These are phyloP conservation scores for Chorisops tibialis DNA, from an alignment of 2,888 invertebrate species.

Conservation along the genomic window DNA sequence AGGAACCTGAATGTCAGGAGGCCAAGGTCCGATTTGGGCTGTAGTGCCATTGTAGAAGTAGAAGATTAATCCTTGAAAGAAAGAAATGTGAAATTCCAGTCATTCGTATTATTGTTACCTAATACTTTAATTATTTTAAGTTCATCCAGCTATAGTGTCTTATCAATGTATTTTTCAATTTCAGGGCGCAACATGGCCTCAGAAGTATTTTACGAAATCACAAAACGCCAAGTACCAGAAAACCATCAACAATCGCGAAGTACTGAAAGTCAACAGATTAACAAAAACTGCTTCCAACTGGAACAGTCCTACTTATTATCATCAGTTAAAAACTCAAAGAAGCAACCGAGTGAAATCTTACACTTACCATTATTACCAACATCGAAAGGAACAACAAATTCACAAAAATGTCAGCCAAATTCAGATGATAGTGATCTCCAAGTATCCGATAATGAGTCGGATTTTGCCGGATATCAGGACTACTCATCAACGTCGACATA, in stretches of 20 bases:
- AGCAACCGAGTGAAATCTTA: too few relatives aligned
- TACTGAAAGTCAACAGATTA: slow-evolving; percentile 6
- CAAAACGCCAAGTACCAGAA: slow-evolving; percentile 26
- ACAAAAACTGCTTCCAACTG: background rate
- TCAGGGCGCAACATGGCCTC: slow-evolving; percentile 54
- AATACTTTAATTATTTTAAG: too few relatives aligned
- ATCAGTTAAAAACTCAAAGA: too few relatives aligned
- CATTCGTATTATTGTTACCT: too few relatives aligned
- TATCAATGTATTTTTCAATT: slow-evolving; percentile 36
- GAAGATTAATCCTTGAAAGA: too few relatives aligned
- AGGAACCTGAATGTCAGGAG: too few relatives aligned
- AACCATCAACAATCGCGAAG: slow-evolving; percentile 10
- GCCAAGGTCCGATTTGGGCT: too few relatives aligned
- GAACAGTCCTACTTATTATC: background rate
- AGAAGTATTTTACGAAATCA: slow-evolving; percentile 45
- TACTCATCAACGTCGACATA: background rate
- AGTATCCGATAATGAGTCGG: slow-evolving; percentile 12
- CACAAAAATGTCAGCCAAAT: slow-evolving; percentile 4
- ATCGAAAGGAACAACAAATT: slow-evolving; percentile 1
- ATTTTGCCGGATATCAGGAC: too few relatives aligned
- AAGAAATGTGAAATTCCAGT: too few relatives aligned
- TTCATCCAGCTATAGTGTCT: too few relatives aligned
- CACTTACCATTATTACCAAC: slow-evolving; percentile 2
- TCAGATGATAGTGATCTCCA: slow-evolving; percentile 9
- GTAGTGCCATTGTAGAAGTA: too few relatives aligned